Conservation (phyloP, 2,797 vertebrate genomes). For the Dendrocincla tyrannina region DNA sequence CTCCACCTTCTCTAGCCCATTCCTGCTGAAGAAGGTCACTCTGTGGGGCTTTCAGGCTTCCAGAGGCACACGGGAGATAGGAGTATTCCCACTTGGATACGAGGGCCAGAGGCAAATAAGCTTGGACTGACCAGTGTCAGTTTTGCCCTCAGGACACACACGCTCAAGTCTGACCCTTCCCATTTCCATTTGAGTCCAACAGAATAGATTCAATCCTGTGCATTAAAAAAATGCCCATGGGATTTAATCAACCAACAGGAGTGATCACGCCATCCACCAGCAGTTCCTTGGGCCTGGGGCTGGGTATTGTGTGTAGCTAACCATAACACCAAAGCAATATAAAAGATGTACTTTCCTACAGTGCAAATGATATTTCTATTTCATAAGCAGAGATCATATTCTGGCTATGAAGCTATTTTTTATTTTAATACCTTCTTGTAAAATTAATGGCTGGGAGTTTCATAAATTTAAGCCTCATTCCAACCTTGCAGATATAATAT, state of each 20-base stretch:
- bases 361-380: conserved; percentile 18
- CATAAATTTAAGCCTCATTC: not conserved
- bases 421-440: conserved; percentile 28
- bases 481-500: not conserved
- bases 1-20: no score
- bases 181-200: no score
- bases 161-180: no score
- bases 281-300: not conserved
- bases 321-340: not conserved
- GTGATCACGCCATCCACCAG: not conserved
- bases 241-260: not conserved
- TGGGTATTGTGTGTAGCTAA: not conserved
- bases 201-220: not conserved
- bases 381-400: conserved; percentile 6
- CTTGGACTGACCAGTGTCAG: no score
- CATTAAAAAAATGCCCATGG: rapidly evolving
- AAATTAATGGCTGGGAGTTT: not conserved
- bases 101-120: no score
- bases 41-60: no score
- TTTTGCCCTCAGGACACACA: no score
- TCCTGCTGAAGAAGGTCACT: no score
- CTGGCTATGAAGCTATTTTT: conserved; percentile 24
- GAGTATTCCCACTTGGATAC: no score
- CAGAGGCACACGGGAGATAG: no score
- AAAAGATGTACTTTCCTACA: not conserved